Evolutionary conservation across 2,113 vertebrate species (phyloP).

Genomic region (Gambusia holbrooki): DNA sequence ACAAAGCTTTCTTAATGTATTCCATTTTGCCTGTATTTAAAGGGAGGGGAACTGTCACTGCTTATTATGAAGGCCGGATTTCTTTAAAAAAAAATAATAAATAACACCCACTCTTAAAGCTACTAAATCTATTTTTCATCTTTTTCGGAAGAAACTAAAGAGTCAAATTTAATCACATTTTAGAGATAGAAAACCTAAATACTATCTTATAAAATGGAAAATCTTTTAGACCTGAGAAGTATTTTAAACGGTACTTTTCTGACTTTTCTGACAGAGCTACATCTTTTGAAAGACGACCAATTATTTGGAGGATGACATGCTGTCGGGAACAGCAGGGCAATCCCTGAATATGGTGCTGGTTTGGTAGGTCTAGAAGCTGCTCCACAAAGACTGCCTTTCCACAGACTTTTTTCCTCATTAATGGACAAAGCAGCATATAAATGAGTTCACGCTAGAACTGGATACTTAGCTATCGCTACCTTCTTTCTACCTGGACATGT

Average conservation of each 20-base stretch:
- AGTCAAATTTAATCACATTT: background rate
- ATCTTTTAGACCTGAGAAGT: background rate
- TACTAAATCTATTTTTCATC: background rate
- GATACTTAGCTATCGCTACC: background rate
- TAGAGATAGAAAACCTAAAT: background rate
- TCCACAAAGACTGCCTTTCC: too few species aligned
- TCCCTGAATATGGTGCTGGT: too few species aligned
- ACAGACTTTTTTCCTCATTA: too few species aligned
- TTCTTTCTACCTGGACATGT: background rate
- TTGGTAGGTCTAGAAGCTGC: too few species aligned
- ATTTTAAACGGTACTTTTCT: background rate
- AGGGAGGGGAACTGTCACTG: constrained; percentile 25
- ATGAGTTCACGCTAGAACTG: background rate
- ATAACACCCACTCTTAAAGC: constrained; percentile 14
- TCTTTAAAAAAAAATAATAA: background rate
- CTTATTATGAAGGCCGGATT: constrained; percentile 3
- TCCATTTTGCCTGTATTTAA: constrained; percentile 26
- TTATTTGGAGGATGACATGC: too few species aligned
- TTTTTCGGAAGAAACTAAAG: background rate
- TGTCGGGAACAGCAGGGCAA: too few species aligned
- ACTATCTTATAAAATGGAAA: background rate
- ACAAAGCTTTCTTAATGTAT: constrained; percentile 21
- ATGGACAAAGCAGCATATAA: too few species aligned
- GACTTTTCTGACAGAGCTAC: background rate
- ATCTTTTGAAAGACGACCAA: too few species aligned